Evolutionary conservation across 2,113 vertebrate species (phyloP).

Genomic region (Triplophysa dalaica): DNA sequence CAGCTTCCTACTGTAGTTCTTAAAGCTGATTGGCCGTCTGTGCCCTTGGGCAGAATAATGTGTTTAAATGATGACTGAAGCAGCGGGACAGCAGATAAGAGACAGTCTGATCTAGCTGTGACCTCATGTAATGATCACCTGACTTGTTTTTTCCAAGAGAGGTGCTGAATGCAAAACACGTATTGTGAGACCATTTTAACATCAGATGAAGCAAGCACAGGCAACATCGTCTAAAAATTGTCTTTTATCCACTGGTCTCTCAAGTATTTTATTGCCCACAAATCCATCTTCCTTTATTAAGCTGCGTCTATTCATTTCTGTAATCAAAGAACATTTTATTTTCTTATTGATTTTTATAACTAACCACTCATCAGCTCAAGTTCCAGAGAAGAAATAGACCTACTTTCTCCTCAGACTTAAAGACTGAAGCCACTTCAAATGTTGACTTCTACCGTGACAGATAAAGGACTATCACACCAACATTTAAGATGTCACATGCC

Average conservation of each 20-base stretch:
- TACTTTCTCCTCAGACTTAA: too few species aligned
- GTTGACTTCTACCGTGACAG: too few species aligned
- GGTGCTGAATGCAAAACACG: neutral
- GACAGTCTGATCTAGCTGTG: conserved; percentile 21
- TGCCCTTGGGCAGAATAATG: conserved; percentile 16
- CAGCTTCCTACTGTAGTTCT: conserved; percentile 35
- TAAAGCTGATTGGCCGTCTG: conserved; percentile 51
- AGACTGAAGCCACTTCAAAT: too few species aligned
- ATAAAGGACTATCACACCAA: too few species aligned
- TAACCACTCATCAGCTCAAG: too few species aligned
- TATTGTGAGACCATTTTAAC: neutral
- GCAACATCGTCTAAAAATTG: neutral
- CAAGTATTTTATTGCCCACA: neutral
- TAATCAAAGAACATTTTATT: too few species aligned
- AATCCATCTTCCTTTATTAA: too few species aligned
- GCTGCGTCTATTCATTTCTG: too few species aligned
- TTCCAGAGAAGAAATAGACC: too few species aligned
- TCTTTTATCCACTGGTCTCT: neutral
- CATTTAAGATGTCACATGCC: too few species aligned
- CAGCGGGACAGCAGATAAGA: neutral
- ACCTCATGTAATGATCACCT: conserved; percentile 11
- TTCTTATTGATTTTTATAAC: too few species aligned
- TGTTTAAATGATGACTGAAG: conserved; percentile 20
- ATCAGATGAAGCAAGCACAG: neutral
- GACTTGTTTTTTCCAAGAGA: neutral